Base-by-base conservation (phyloP, 2,797 vertebrate genomes). In the Ctenopoma kingsleyae region DNA sequence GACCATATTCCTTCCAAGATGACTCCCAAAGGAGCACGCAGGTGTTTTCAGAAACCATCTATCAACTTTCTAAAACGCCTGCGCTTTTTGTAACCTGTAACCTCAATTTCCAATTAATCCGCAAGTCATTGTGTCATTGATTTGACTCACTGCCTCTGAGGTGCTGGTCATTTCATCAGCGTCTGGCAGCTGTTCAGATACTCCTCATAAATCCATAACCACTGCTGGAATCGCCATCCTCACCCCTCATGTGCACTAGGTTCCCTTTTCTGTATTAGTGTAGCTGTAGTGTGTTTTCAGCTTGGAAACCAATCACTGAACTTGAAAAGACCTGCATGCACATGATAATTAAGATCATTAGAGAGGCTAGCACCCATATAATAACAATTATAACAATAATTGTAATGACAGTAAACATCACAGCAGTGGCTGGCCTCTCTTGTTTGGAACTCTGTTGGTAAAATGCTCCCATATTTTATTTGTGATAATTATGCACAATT, bases 51-150 rank as follows among this genome's bases (percentile, higher is more conserved):
- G 1, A 46, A 67, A 13, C 27, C 54, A 65, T 73, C 78, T 70
- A 71, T 70, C 61, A 64, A 59, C 2, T 36, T 4, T 10, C 25
- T 20, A 22, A 57, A 48, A 20, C 64, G 15, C 6, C 5, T 22
- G 30, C 13, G 49, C 61, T 66, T 67, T 66, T 62, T 36, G n/a
- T 59, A 32, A 59, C 74, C 78, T 41, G 25, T 61, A 67, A 74
- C 72, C 67, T 64, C 72, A 40, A 79, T 76, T 80, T 76, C 52
- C 55, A 51, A 76, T 80, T 48, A 79, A 81, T 79, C 68, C 61
- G 58, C 38, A 12, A 58, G 58, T 57, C 53, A 46, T 13, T 20
- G 67, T 59, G 67, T 67, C 60, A 66, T 12, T 25, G 73, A 71
- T 79, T 67, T 67, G 70, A 66, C 49, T 71, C 52, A 8, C 32